Base-by-base conservation (phyloP, 2,888 invertebrate genomes). In the Macrosoma leucophasiata region DNA sequence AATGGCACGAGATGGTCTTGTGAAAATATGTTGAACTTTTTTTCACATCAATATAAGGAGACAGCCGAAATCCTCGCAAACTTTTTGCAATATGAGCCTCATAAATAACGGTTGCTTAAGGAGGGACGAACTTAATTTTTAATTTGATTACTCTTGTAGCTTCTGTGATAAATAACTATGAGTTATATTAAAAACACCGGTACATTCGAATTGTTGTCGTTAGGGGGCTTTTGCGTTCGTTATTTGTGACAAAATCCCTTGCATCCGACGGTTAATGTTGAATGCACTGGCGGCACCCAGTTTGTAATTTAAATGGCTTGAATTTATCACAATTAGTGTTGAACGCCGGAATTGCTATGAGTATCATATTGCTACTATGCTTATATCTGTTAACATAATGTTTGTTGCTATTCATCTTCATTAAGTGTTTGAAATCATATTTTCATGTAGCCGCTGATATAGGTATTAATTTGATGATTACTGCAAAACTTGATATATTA, bases 221-320 rank as follows among this genome's bases (percentile, higher is more conserved):
- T 36, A 37, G 39, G 43, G 33, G 29, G 37, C 41, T 33, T 43
- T 47, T 36, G 27, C 48, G 52, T 49, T 38, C 45, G 50, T 57
- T 67, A 69, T 70, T 69, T 62, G 58, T 57, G 62, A 60, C 53
- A 51, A 58, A 68, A 57, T 54, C 52, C 61, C 49, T 48, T 42
- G 42, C 49, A 46, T n/a, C 43, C 36, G 31, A 15, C 33, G 33
- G 33, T 33, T 42, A 42, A 50, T 43, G 28, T 33, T 40, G 41
- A 36, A 45, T 31, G 36, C 33, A 46, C 28, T 36, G 24, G 25
- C 14, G 30, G 29, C 35, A 17, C 38, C 31, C 47, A 52, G 49
- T 53, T 56, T 47, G 38, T 52, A 55, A 58, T 62, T 58, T 61
- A 64, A 65, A 53, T 50, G 43, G 39, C 29, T 32, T 28, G 32